Base-by-base conservation (phyloP, 2,113 vertebrate genomes). In the Myanophis thanlyinensis region DNA sequence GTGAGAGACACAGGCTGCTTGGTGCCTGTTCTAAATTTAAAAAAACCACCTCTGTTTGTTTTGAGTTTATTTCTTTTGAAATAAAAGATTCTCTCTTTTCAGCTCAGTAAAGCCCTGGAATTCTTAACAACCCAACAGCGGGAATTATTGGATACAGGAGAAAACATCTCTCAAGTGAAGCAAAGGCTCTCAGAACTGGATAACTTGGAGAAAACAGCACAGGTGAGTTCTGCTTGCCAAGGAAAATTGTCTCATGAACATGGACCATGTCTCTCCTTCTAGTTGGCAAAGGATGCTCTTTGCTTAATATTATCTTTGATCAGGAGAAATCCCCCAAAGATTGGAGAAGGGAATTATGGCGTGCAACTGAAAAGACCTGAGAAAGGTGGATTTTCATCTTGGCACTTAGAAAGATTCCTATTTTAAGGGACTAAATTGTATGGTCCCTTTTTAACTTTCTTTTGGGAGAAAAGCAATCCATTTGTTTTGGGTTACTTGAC, bases 101-200 rank as follows among this genome's bases (percentile, higher is more conserved):
- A 99, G 99, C 97, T 98, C 93, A 97, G 98, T 95, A 95, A 93
- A 91, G 98, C 98, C 95, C 97, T 99, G 95, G 98, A 98, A 91
- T 97, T 97, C 96, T 95, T 99, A 86, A 97, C 95, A 94, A 96
- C 93, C 53, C 98, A 98, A 96, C 98, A 99, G 95, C 97, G 95
- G 0, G 97, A 98, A 90, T 88, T 99, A 53, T 95, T 96, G 0
- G 93, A 97, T 90, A 96, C 97, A 30, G 98, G 98, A 0, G 98
- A 98, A 73, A 98, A 97, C 6, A 4, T 98, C 90, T 54, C 95
- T 92, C 97, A 99, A 93, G 97, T 98, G 5, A 98, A 98, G 53
- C 98, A 99, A 96, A 97, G 98, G 93, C 97, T 99, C 25, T 98
- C 97, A 93, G 98, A 98, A 51, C 86, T 99, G 95, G 98, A 98